A percentile compares a stretch with the other conserved stretches of the same genome.
phyloP scores from a whole-genome alignment of 2,797 vertebrate genomes.

The Dipus sagitta region DNA sequence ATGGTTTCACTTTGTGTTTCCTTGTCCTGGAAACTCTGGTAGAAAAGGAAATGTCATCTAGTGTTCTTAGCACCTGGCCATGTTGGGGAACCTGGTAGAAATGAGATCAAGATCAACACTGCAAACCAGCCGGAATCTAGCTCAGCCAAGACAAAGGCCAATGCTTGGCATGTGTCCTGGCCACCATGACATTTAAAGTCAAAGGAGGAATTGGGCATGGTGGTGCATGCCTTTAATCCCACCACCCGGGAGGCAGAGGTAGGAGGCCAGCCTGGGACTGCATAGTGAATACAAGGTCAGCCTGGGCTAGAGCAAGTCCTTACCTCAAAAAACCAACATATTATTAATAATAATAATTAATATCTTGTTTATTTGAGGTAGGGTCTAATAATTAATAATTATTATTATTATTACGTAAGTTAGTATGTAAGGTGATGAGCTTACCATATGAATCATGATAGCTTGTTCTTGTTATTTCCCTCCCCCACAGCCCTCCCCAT shows the following conservation, averaged over 20 bases:
- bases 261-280: too few species aligned
- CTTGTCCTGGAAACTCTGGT: not conserved
- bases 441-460: too few species aligned
- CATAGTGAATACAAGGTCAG: not conserved
- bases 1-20: not conserved
- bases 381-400: too few species aligned
- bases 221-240: not conserved
- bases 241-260: not conserved
- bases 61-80: not conserved
- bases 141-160: slow-evolving; percentile 10
- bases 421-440: too few species aligned
- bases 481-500: too few species aligned
- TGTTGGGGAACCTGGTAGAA: not conserved
- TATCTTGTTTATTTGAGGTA: too few species aligned
- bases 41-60: not conserved
- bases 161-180: not conserved
- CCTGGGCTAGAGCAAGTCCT: not conserved
- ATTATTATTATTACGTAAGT: too few species aligned
- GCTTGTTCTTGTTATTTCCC: too few species aligned
- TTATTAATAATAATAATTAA: too few species aligned
- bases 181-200: not conserved
- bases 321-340: not conserved
- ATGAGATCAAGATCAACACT: not conserved
- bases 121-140: not conserved
- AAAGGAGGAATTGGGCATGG: not conserved